phyloP scores from a whole-genome alignment of 2,113 vertebrate genomes.

The Herpailurus yagouaroundi region DNA sequence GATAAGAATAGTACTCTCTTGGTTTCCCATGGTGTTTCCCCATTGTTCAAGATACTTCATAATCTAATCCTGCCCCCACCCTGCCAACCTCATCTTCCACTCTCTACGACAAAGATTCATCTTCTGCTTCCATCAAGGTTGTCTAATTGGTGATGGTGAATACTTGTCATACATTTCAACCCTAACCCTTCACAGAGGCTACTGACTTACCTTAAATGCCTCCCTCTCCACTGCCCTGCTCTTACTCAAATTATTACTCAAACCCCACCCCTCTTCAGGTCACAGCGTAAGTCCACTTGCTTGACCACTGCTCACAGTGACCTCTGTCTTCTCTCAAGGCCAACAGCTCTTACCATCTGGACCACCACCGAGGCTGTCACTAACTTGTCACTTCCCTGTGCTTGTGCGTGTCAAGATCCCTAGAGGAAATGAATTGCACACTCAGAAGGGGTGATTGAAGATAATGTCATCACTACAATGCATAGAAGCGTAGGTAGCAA shows the following conservation, averaged over 20 bases:
- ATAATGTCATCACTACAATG: background rate
- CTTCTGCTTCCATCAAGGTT: background rate
- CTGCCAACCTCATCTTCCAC: background rate
- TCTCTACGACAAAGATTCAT: background rate
- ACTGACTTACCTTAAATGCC: background rate
- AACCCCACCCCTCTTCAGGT: background rate
- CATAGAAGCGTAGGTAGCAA: background rate
- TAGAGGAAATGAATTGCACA: background rate
- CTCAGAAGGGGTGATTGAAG: background rate
- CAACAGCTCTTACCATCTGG: background rate
- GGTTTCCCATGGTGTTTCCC: background rate
- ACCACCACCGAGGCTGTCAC: background rate
- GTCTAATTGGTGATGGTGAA: background rate
- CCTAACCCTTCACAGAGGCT: background rate
- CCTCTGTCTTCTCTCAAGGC: background rate
- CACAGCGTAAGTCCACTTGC: background rate
- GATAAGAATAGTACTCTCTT: background rate
- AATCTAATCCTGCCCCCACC: background rate
- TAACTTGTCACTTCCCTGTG: background rate
- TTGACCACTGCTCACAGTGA: background rate
- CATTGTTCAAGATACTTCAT: background rate
- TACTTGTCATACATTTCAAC: background rate
- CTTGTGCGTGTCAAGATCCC: background rate
- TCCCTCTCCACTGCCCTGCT: background rate
- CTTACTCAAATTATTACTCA: background rate